phyloP scores from a whole-genome alignment of 2,888 invertebrate species.

The Pseudococcus longispinus region DNA sequence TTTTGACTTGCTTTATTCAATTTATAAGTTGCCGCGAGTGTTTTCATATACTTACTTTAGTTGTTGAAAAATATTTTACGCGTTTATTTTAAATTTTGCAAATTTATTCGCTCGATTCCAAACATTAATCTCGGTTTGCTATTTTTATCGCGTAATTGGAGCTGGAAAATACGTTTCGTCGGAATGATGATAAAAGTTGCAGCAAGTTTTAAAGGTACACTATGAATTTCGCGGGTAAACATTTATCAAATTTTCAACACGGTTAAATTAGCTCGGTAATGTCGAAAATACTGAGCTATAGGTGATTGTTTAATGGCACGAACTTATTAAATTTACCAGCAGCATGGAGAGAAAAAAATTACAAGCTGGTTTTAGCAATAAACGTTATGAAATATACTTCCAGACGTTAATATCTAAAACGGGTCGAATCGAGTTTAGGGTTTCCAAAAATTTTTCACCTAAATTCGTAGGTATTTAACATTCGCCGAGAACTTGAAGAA shows the following conservation, averaged over 20 bases:
- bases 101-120: conserved; percentile 16
- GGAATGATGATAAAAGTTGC: conserved; percentile 1
- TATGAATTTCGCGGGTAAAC: not conserved
- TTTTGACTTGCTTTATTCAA: conserved; percentile 19
- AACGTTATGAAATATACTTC: conserved; percentile 6
- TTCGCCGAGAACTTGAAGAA: too few relatives aligned
- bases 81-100: conserved; percentile 4
- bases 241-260: conserved; percentile 24
- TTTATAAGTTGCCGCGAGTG: conserved; percentile 15
- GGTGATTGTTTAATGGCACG: conserved; percentile 28
- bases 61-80: not conserved
- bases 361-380: not conserved
- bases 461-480: too few relatives aligned
- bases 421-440: not conserved
- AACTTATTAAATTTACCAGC: conserved; percentile 20
- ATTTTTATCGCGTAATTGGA: conserved; percentile 24
- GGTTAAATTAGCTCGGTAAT: conserved; percentile 19
- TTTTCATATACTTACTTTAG: not conserved
- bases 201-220: not conserved
- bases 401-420: not conserved
- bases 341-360: conserved; percentile 1
- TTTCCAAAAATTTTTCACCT: not conserved
- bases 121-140: conserved; percentile 18
- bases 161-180: not conserved
- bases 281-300: conserved; percentile 22